phyloP scores from a whole-genome alignment of 2,113 vertebrate species.

The Sclerurus mexicanus region DNA sequence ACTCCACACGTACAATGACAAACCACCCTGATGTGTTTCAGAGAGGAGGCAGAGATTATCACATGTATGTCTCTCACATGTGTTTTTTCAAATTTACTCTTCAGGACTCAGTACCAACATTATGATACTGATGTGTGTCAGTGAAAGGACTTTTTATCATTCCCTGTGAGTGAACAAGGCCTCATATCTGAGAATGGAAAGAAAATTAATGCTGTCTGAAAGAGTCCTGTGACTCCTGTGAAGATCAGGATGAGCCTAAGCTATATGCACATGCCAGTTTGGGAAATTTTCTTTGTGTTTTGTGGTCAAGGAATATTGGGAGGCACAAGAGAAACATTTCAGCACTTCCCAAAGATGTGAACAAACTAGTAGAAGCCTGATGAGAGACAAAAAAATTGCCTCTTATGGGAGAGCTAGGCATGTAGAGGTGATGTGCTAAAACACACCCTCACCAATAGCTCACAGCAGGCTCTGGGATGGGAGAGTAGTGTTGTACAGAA shows the following conservation, averaged over 20 bases:
- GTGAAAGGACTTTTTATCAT: neutral
- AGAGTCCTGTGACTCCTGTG: neutral
- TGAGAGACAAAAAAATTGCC: neutral
- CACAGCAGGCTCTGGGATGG: neutral
- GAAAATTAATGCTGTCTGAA: neutral
- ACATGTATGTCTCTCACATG: fast-evolving
- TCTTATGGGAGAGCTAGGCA: neutral
- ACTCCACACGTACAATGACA: neutral
- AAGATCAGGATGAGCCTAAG: neutral
- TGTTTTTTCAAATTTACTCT: neutral
- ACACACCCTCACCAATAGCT: neutral
- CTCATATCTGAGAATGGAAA: neutral
- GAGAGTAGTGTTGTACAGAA: neutral
- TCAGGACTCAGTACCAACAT: neutral
- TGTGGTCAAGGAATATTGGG: neutral
- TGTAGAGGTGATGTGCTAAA: neutral
- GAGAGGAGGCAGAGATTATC: neutral
- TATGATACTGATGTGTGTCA: neutral
- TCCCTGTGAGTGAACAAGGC: neutral
- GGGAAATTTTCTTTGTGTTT: neutral
- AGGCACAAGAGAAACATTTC: neutral
- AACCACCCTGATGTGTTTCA: neutral
- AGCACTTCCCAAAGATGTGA: neutral
- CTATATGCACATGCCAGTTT: neutral
- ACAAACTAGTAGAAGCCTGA: neutral